Conservation (phyloP, 2,888 invertebrate species). For the Nysson spinosus region DNA sequence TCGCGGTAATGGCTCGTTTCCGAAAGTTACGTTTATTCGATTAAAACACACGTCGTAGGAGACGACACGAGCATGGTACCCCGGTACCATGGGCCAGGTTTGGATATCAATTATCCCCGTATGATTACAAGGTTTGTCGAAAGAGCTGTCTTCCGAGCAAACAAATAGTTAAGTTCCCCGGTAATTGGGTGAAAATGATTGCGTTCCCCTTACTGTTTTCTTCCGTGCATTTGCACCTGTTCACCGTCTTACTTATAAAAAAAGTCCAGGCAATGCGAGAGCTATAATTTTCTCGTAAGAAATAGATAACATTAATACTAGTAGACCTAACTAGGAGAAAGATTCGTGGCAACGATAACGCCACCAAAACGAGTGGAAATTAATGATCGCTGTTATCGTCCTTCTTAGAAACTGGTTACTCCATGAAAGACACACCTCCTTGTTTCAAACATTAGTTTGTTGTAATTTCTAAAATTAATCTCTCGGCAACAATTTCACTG, state of each 20-base stretch:
- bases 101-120: conserved; percentile 68
- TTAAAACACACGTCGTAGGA: conserved; percentile 10
- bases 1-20: not conserved
- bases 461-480: too few species aligned
- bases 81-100: conserved; percentile 46
- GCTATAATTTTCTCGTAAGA: conserved; percentile 59
- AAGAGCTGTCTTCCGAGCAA: conserved; percentile 60
- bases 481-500: too few species aligned
- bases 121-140: conserved; percentile 67
- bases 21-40: conserved; percentile 8
- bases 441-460: too few species aligned
- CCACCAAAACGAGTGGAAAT: conserved; percentile 9
- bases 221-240: conserved; percentile 7
- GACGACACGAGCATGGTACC: conserved; percentile 26
- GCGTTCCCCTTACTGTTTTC: conserved; percentile 13
- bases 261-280: conserved; percentile 8
- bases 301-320: conserved; percentile 53
- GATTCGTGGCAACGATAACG: conserved; percentile 21
- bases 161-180: conserved; percentile 66
- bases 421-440: too few species aligned
- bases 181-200: conserved; percentile 68
- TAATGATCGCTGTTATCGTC: conserved; percentile 1
- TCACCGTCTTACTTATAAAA: not conserved
- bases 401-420: not conserved
- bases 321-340: conserved; percentile 11